Conservation (phyloP, 2,113 vertebrate genomes). For the Tylochromis polylepis region DNA sequence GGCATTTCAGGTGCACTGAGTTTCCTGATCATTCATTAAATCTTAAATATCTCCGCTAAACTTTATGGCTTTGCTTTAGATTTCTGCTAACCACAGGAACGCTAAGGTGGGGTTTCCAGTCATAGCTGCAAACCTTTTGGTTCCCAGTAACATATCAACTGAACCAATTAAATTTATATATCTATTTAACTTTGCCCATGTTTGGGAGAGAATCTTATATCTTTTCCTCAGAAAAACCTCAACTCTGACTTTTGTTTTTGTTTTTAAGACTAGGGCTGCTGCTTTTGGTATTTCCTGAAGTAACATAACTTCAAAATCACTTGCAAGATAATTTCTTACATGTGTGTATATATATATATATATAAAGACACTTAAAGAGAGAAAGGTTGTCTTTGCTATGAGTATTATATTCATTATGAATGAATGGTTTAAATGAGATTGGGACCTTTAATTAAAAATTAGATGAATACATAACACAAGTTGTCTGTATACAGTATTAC, state of each 20-base stretch:
- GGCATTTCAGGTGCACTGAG: not conserved
- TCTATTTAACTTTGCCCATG: not conserved
- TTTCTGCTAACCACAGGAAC: not conserved
- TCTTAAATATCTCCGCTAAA: not conserved
- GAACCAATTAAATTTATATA: not conserved
- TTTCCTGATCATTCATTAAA: conserved; percentile 11
- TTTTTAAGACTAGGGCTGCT: not conserved
- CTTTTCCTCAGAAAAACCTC: not conserved
- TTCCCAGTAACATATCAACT: not conserved
- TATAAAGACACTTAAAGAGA: not conserved
- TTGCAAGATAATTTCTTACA: not conserved
- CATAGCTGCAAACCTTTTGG: not conserved
- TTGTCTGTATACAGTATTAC: not conserved
- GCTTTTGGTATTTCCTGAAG: not conserved
- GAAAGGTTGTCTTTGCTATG: conserved; percentile 8
- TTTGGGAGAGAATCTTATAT: not conserved
- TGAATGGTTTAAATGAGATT: no score
- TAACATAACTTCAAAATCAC: not conserved
- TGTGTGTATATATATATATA: no score
- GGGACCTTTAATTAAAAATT: not conserved
- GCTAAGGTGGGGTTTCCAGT: not conserved
- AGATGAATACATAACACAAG: not conserved
- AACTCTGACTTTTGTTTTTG: not conserved
- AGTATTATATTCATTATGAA: not conserved
- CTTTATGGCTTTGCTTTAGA: not conserved